Conservation (phyloP, 2,888 invertebrate genomes). For the Phorcus lineatus region DNA sequence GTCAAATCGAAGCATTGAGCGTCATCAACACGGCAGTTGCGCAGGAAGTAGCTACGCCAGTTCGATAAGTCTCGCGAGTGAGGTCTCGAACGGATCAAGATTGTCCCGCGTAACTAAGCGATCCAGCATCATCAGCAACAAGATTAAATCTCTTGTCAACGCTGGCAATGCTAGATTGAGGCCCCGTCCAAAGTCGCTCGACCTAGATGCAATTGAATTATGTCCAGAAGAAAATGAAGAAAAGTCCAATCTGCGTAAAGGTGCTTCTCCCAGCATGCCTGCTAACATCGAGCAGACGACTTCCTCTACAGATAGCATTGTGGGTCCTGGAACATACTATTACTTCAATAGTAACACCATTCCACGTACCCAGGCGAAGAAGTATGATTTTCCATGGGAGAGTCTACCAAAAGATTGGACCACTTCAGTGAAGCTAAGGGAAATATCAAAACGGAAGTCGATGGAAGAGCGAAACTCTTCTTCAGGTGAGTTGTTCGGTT, state of each 20-base stretch:
- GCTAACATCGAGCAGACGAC: conserved; percentile 43
- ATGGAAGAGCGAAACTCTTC: conserved; percentile 70
- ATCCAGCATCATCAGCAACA: conserved; percentile 63
- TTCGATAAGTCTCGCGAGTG: conserved; percentile 58
- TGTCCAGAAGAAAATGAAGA: conserved; percentile 25
- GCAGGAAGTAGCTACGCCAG: conserved; percentile 41
- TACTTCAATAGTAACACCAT: conserved; percentile 65
- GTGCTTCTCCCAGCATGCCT: conserved; percentile 58
- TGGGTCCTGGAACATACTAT: conserved; percentile 66
- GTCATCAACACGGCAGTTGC: neutral
- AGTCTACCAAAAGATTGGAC: conserved; percentile 71
- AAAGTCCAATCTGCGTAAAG: conserved; percentile 46
- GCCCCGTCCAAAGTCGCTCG: conserved; percentile 64
- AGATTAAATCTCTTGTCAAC: conserved; percentile 59
- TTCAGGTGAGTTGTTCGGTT: conserved; percentile 71
- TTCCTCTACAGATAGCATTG: conserved; percentile 27
- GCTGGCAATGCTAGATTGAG: conserved; percentile 47
- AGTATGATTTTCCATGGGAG: conserved; percentile 69
- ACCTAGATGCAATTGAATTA: conserved; percentile 61
- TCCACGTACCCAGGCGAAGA: conserved; percentile 61
- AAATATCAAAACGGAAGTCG: conserved; percentile 65
- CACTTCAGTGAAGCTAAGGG: conserved; percentile 65
- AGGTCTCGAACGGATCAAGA: conserved; percentile 49
- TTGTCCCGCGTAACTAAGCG: conserved; percentile 58
- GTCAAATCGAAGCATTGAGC: conserved; percentile 9